Conservation (phyloP, 2,797 vertebrate species). For the Pseudochromis fuscus region DNA sequence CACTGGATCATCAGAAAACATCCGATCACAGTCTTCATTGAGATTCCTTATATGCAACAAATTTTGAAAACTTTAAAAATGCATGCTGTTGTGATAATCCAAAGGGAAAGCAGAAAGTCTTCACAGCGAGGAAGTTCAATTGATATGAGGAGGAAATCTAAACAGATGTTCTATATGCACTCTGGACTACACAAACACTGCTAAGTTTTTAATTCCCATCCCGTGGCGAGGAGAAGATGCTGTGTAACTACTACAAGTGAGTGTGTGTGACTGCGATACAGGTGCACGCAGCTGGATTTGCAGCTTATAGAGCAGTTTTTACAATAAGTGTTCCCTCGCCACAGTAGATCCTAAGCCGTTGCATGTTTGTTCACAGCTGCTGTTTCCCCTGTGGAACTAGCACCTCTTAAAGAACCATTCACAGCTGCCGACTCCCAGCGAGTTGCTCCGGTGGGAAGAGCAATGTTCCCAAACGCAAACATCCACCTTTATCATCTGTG, state of each 20-base stretch:
- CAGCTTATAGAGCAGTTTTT: constrained; percentile 38
- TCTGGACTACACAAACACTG: neutral
- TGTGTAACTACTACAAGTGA: neutral
- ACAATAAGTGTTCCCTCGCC: constrained; percentile 49
- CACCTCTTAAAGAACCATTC: constrained; percentile 57
- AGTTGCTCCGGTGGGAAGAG: constrained; percentile 33
- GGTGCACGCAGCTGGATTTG: constrained; percentile 26
- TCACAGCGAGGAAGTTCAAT: neutral
- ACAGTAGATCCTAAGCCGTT: constrained; percentile 21
- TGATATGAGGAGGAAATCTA: neutral
- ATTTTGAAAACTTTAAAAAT: neutral
- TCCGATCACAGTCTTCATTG: neutral
- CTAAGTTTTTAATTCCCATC: constrained; percentile 1
- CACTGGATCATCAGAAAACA: neutral
- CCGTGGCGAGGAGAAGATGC: neutral
- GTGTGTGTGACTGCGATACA: constrained; percentile 8
- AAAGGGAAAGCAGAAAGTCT: neutral
- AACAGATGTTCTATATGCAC: neutral
- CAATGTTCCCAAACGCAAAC: constrained; percentile 46
- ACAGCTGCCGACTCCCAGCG: constrained; percentile 60
- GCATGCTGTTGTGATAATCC: neutral
- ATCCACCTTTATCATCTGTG: constrained; percentile 40
- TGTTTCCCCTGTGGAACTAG: constrained; percentile 59
- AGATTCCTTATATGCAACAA: neutral
- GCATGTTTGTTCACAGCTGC: constrained; percentile 49